Conservation (phyloP, 2,113 vertebrate species). For the Microcebus lehilahytsara region DNA sequence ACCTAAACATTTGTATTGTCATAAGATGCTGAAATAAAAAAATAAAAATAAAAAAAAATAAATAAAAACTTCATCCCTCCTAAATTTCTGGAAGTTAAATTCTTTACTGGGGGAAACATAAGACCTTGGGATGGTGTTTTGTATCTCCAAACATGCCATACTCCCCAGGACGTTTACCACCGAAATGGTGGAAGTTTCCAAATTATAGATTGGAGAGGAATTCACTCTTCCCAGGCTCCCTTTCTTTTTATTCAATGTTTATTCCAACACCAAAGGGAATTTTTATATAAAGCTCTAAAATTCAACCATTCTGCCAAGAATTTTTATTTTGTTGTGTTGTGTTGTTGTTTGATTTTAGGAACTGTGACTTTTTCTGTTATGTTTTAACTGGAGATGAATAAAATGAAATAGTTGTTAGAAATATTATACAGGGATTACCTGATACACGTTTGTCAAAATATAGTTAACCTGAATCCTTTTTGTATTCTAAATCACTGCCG, state of each 20-base stretch:
- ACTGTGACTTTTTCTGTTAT: neutral
- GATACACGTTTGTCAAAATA: neutral
- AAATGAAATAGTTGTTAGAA: neutral
- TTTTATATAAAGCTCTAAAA: slow-evolving; percentile 10
- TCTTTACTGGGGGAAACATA: neutral
- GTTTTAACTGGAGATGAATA: slow-evolving; percentile 10
- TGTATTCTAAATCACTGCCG: neutral
- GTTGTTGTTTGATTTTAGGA: neutral
- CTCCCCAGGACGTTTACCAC: neutral
- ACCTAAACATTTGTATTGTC: no score
- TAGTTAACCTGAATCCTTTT: neutral
- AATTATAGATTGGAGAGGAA: neutral
- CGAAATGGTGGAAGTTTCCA: neutral
- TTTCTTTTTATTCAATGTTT: neutral
- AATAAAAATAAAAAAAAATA: no score
- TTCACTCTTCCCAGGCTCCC: neutral
- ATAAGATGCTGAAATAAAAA: no score
- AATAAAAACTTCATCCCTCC: neutral
- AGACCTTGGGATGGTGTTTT: neutral
- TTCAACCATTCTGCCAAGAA: neutral
- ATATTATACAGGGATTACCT: neutral
- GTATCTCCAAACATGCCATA: neutral
- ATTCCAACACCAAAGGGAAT: neutral
- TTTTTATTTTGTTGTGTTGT: neutral
- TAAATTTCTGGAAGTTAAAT: neutral